Conservation (phyloP, 2,888 invertebrate species). For the Drosophila lutescens region DNA sequence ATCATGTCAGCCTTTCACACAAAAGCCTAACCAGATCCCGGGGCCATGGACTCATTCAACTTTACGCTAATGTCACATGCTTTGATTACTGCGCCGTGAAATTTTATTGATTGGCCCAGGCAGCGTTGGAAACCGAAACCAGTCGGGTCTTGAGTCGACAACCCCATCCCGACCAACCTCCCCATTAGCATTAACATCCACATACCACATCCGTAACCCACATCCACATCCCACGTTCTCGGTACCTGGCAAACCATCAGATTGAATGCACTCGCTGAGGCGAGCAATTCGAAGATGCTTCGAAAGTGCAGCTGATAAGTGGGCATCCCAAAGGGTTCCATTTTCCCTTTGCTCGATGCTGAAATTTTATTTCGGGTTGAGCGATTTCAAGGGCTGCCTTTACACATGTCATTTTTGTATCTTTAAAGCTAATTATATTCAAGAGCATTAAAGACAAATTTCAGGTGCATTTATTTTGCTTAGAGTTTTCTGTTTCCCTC, state of each 20-base stretch:
- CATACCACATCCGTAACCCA: not conserved
- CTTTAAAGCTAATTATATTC: not conserved
- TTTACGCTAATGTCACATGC: slow-evolving; percentile 81
- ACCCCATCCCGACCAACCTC: slow-evolving; percentile 14
- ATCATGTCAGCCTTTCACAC: slow-evolving; percentile 62
- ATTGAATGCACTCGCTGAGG: slow-evolving; percentile 40
- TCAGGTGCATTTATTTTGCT: too few species aligned
- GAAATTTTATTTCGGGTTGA: not conserved
- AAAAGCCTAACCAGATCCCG: slow-evolving; percentile 51
- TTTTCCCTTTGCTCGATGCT: not conserved
- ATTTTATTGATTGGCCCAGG: slow-evolving; percentile 82
- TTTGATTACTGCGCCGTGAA: slow-evolving; percentile 83
- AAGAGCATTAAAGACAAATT: not conserved
- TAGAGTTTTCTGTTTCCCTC: too few species aligned
- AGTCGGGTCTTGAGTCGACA: slow-evolving; percentile 31
- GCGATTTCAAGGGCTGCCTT: not conserved
- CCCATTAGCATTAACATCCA: slow-evolving; percentile 9
- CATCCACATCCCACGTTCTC: not conserved
- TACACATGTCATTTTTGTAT: not conserved
- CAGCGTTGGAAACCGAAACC: slow-evolving; percentile 44
- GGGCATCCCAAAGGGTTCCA: slow-evolving; percentile 5
- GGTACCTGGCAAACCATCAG: slow-evolving; percentile 31
- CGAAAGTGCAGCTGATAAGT: slow-evolving; percentile 12
- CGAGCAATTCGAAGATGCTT: slow-evolving; percentile 25
- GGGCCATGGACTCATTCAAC: slow-evolving; percentile 72